Percentiles rank a stretch among this genome's conserved stretches.
Evolutionary conservation across 2,797 vertebrate species (phyloP).

Genomic region (Enoplosus armatus): DNA sequence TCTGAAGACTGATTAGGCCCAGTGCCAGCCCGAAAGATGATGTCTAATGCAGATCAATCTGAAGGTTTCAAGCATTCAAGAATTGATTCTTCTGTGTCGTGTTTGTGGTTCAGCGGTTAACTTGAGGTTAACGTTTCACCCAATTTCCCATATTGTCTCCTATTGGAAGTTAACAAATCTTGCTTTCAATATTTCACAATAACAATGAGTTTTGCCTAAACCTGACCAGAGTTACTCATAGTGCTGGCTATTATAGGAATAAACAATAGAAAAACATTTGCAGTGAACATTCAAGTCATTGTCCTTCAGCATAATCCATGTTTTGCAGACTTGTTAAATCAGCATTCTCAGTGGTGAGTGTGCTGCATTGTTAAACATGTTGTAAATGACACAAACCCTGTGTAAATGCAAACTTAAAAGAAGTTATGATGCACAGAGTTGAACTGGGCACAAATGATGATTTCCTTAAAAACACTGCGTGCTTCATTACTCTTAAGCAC

Average conservation of each 20-base stretch:
- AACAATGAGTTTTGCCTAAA: neutral
- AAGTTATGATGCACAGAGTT: slow-evolving; percentile 13
- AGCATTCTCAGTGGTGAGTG: neutral
- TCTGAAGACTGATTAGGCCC: slow-evolving; percentile 33
- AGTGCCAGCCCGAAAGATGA: slow-evolving; percentile 20
- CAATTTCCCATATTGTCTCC: neutral
- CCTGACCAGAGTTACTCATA: neutral
- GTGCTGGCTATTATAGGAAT: neutral
- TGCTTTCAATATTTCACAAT: neutral
- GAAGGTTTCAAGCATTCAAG: slow-evolving; percentile 3
- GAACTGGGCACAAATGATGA: slow-evolving; percentile 43
- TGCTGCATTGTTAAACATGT: neutral
- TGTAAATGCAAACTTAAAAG: neutral
- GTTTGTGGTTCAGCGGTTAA: neutral
- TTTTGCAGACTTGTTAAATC: slow-evolving; percentile 7
- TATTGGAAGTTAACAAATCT: neutral
- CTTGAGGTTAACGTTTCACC: too few relatives aligned
- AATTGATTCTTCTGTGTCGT: neutral
- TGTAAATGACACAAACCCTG: slow-evolving; percentile 10
- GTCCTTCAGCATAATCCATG: neutral
- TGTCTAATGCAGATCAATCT: slow-evolving; percentile 28
- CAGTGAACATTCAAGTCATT: neutral
- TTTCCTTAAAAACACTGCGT: slow-evolving; percentile 41
- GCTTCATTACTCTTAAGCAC: slow-evolving; percentile 45
- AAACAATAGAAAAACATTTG: neutral